Conservation (phyloP, 2,797 vertebrate genomes). For the Hipposideros larvatus region DNA sequence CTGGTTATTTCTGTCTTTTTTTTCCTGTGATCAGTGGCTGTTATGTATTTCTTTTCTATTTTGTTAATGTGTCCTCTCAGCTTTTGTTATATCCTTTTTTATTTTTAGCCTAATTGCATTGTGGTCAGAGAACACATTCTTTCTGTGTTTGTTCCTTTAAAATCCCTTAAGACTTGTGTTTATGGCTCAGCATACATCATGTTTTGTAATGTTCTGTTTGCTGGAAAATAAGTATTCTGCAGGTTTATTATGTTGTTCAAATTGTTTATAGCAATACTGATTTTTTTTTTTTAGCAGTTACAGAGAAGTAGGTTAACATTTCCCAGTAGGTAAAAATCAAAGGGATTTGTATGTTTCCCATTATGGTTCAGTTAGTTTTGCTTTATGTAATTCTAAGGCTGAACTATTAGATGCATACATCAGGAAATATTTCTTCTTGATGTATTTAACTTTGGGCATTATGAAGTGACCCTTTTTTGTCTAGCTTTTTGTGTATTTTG, state of each 20-base stretch:
- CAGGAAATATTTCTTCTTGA: neutral
- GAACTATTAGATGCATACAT: neutral
- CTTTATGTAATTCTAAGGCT: neutral
- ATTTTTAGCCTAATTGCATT: neutral
- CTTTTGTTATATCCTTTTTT: neutral
- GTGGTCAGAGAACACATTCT: neutral
- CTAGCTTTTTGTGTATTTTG: neutral
- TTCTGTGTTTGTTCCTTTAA: neutral
- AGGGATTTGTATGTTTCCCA: neutral
- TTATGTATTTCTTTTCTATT: neutral
- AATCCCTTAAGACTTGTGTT: neutral
- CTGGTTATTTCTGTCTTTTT: neutral
- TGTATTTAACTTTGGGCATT: neutral
- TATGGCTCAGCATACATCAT: neutral
- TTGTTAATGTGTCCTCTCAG: neutral
- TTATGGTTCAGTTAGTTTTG: conserved; percentile 24
- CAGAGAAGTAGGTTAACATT: neutral
- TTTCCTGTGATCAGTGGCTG: neutral
- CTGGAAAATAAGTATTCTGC: neutral
- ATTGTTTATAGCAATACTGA: neutral
- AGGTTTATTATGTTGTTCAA: neutral
- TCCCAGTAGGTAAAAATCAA: neutral
- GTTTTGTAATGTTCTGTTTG: neutral
- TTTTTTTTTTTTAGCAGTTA: neutral
- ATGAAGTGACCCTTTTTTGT: neutral